A percentile compares a stretch with the other conserved stretches of the same genome.
Conservation (phyloP, 2,113 vertebrate species). For the Sylvicapra grimmia region DNA sequence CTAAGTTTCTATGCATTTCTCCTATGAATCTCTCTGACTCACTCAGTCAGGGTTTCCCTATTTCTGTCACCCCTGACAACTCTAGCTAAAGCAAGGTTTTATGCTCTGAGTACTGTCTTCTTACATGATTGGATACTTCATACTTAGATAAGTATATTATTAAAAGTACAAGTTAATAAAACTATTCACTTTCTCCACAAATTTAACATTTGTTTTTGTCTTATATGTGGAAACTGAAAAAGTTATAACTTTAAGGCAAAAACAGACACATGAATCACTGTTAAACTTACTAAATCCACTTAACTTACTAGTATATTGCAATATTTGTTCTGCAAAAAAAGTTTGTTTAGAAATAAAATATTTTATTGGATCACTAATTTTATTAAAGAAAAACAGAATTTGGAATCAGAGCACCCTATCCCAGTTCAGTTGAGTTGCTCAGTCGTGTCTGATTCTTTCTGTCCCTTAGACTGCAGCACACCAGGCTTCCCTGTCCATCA, state of each 20-base stretch:
- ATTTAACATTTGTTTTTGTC: neutral
- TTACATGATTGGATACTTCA: neutral
- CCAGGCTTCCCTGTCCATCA: neutral
- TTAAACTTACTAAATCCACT: neutral
- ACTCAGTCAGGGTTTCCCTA: neutral
- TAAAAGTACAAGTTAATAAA: neutral
- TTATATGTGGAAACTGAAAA: neutral
- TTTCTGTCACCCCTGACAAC: neutral
- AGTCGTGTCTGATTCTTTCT: neutral
- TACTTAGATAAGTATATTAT: neutral
- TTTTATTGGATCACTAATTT: neutral
- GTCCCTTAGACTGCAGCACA: neutral
- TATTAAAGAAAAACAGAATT: neutral
- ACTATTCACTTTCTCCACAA: neutral
- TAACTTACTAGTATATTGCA: neutral
- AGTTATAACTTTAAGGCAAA: neutral
- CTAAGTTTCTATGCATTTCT: neutral
- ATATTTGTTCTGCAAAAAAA: neutral
- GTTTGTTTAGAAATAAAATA: neutral
- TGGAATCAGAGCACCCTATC: neutral
- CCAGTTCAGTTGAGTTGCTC: neutral
- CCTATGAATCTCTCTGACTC: neutral
- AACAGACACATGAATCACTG: neutral
- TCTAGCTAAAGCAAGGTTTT: neutral
- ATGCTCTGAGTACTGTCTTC: neutral